Percentiles rank a stretch among this genome's conserved stretches.
These are phyloP conservation scores for Sus cebifrons DNA, from an alignment of 2,797 vertebrate genomes.

Conservation along the genomic window DNA sequence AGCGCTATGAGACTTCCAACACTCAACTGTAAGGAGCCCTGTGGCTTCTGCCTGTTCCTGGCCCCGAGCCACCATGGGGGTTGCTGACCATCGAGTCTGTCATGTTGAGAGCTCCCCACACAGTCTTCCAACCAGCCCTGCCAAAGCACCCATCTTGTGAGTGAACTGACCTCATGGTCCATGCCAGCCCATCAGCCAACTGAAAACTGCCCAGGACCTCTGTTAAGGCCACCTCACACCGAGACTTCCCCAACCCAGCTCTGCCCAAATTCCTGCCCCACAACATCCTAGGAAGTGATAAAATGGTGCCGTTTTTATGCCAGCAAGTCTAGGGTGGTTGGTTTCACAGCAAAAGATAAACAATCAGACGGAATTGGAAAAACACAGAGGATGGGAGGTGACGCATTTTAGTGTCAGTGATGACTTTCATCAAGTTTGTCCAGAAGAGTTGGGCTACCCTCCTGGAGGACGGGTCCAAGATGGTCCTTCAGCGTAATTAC, in stretches of 20 bases:
- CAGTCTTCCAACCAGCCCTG: neutral
- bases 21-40: neutral
- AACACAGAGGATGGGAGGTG: neutral
- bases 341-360: neutral
- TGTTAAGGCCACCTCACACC: neutral
- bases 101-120: neutral
- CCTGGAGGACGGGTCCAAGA: neutral
- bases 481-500: neutral
- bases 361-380: neutral
- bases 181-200: neutral
- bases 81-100: neutral
- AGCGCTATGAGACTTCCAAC: neutral
- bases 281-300: neutral
- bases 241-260: neutral
- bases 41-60: neutral
- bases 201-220: neutral
- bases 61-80: rapidly evolving
- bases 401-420: neutral
- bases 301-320: neutral
- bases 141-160: neutral
- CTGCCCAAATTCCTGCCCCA: neutral
- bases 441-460: neutral
- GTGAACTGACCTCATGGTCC: neutral
- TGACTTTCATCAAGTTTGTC: neutral
- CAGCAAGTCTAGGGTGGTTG: neutral